Evolutionary conservation across 2,113 vertebrate genomes (phyloP).

Genomic region (Nyctereutes procyonoides): DNA sequence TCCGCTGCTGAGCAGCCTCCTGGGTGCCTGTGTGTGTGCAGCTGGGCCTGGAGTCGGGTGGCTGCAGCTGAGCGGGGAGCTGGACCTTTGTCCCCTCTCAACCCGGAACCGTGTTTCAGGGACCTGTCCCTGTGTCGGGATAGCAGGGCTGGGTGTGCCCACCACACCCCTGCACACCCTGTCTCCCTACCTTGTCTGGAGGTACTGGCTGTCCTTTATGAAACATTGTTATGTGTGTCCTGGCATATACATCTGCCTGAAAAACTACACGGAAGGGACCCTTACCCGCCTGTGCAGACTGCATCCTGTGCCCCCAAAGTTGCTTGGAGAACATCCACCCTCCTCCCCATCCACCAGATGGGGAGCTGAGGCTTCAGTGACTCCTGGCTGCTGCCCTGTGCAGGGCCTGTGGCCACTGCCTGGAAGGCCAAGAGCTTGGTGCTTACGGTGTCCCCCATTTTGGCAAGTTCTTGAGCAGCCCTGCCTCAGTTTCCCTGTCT

Average conservation of each 20-base stretch:
- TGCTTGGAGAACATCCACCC: background rate
- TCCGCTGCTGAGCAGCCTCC: background rate
- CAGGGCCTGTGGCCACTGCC: accelerated
- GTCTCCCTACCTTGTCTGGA: background rate
- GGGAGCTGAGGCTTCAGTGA: background rate
- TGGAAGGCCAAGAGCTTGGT: accelerated
- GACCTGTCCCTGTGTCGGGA: background rate
- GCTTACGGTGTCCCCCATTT: background rate
- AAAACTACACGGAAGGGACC: background rate
- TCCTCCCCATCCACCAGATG: background rate
- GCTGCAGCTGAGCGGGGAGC: background rate
- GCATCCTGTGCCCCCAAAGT: background rate
- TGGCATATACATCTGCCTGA: accelerated
- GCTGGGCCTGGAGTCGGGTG: background rate
- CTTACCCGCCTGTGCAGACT: no score
- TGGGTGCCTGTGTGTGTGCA: accelerated
- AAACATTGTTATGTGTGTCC: no score
- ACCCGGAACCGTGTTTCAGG: background rate
- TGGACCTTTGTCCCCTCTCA: accelerated
- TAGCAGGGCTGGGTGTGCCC: no score
- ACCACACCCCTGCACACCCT: background rate
- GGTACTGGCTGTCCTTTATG: no score
- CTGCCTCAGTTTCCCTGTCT: background rate
- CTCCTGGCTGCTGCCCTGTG: background rate
- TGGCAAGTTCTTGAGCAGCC: background rate